Evolutionary conservation across 1,140 invertebrate species (phyloP), one percentile per base, ranked within the genome.

Genomic region (Laupala kohalensis): DNA sequence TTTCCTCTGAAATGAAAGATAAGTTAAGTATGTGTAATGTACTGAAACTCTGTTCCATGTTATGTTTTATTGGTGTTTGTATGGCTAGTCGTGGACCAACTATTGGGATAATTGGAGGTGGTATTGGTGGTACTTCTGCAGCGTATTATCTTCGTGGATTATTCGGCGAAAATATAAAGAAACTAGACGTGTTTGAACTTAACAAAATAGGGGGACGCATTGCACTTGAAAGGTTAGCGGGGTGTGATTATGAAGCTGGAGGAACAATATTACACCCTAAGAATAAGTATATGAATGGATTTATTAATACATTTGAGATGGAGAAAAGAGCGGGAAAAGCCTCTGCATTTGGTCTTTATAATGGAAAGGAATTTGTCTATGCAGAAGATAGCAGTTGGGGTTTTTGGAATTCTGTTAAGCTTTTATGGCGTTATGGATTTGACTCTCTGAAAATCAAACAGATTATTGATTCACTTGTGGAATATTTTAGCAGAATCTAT

Each of bases 71-170:
- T n/a, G n/a, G n/a, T n/a, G n/a, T n/a, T n/a, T n/a, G n/a, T n/a
- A n/a, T n/a, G n/a, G n/a, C n/a, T n/a, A n/a, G n/a, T n/a, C n/a
- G n/a, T n/a, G n/a, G n/a, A n/a, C n/a, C n/a, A n/a, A n/a, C n/a
- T n/a, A n/a, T n/a, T n/a, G 88, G 84, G 25, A 83, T 90, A 63
- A 81, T 89, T 75, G 88, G 88, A 27, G 87, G 82, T 64, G 88
- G 88, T 13, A 85, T 89, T 67, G 85, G 88, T 72, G 88, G 88
- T 62, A 84, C 86, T 4, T 83, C 86, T 9, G 77, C 84, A 25
- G 85, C 86, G 0, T 84, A 86, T 77, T 89, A 84, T 76, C 74
- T 89, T 4, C 78, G 81, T 23, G 77, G 87, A 75, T 76, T 87
- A 70, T 84, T 87, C 75, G 75, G 80, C 2, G 75, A 78, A 53